A percentile compares a stretch with the other conserved stretches of the same genome.
Evolutionary conservation across 2,888 invertebrate species (phyloP).

Genomic region (Cataglyphis livida): DNA sequence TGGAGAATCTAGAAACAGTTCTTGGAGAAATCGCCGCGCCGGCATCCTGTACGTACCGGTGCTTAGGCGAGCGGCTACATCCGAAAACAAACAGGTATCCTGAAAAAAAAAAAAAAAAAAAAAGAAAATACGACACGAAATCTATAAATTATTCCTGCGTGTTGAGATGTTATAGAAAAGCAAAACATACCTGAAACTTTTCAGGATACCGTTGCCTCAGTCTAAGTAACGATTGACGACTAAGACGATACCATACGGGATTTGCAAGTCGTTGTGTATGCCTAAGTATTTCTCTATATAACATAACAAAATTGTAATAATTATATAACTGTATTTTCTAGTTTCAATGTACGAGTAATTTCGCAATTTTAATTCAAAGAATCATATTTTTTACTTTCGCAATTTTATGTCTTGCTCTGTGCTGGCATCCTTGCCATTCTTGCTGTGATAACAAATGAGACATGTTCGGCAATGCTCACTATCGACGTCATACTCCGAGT

Average conservation of each 20-base stretch:
- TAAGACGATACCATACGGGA: constrained; percentile 92
- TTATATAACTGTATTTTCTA: background rate
- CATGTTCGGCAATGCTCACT: constrained; percentile 80
- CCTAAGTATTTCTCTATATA: constrained; percentile 87
- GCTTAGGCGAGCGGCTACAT: constrained; percentile 93
- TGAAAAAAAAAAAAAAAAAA: constrained; percentile 80
- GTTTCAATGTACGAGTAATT: background rate
- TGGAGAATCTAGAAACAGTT: constrained; percentile 94
- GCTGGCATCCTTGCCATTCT: constrained; percentile 66
- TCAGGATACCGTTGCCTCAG: constrained; percentile 91
- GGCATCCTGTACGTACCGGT: constrained; percentile 93
- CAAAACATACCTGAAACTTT: constrained; percentile 87
- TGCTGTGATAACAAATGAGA: constrained; percentile 79
- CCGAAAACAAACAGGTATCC: constrained; percentile 97
- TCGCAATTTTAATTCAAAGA: too few relatives aligned
- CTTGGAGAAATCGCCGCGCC: constrained; percentile 95
- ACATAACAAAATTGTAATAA: constrained; percentile 21
- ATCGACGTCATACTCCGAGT: constrained; percentile 76
- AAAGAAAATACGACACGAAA: background rate
- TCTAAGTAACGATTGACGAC: constrained; percentile 93
- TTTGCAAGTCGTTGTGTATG: constrained; percentile 92
- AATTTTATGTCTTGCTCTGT: constrained; percentile 78
- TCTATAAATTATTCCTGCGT: background rate
- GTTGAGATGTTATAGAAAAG: background rate
- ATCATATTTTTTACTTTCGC: constrained; percentile 73